phyloP scores from a whole-genome alignment of 1,140 invertebrate species.

The Drosophila albomicans region DNA sequence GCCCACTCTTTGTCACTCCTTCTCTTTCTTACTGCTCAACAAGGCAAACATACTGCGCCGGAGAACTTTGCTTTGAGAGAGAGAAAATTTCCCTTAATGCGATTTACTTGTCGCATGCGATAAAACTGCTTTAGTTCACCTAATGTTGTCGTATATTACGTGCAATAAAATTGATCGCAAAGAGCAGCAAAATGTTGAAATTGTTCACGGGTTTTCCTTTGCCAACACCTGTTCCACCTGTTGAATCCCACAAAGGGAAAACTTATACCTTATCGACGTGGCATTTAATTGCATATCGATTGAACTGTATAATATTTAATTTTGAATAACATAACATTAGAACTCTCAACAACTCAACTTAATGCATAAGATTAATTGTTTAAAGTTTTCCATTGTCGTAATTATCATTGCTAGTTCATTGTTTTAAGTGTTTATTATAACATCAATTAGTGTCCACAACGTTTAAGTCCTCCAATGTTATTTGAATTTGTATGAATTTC shows the following conservation, averaged over 20 bases:
- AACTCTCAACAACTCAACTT: too few species aligned
- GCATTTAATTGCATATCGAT: too few species aligned
- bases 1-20: background rate
- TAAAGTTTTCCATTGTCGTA: too few species aligned
- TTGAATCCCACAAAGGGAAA: background rate
- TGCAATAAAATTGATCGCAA: background rate
- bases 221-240: background rate
- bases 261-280: too few species aligned
- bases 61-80: conserved; percentile 36
- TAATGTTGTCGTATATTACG: background rate
- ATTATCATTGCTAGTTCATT: too few species aligned
- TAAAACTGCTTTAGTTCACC: background rate
- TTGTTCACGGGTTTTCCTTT: background rate
- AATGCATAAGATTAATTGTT: too few species aligned
- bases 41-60: conserved; percentile 41
- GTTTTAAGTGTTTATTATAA: too few species aligned
- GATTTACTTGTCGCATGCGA: conserved; percentile 61
- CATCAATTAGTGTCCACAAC: too few species aligned
- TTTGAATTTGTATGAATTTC: too few species aligned
- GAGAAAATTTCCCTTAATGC: conserved; percentile 65
- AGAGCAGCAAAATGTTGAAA: background rate
- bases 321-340: too few species aligned
- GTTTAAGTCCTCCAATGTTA: too few species aligned
- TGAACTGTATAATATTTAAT: too few species aligned
- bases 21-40: background rate